Evolutionary conservation across 2,113 vertebrate genomes (phyloP).

Genomic region (Gymnarchus niloticus): DNA sequence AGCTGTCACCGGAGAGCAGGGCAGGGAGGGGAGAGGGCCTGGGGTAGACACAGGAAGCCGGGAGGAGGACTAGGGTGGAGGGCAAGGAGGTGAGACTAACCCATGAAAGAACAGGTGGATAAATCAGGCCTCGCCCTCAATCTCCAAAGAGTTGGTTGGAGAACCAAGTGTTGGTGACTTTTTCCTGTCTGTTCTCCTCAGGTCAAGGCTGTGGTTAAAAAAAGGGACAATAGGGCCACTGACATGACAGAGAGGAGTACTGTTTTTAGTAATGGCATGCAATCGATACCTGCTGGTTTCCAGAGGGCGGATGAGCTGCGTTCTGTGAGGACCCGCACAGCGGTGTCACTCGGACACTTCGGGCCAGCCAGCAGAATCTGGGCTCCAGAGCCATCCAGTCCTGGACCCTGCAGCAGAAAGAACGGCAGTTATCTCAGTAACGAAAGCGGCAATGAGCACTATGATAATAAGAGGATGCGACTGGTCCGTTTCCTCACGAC

Average conservation of each 20-base stretch:
- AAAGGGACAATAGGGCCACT: neutral
- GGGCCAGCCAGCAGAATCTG: neutral
- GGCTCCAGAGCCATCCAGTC: neutral
- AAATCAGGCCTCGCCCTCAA: conserved; percentile 9
- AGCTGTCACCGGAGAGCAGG: conserved; percentile 7
- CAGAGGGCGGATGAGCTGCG: neutral
- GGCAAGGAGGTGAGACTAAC: neutral
- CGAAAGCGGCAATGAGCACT: neutral
- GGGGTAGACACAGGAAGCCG: neutral
- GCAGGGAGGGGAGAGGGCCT: neutral
- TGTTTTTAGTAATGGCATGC: neutral
- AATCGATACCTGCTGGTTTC: conserved; percentile 1
- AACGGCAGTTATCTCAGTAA: neutral
- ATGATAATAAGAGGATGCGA: conserved; percentile 17
- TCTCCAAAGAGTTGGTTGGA: neutral
- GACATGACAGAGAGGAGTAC: neutral
- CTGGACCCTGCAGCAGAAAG: neutral
- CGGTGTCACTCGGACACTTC: too few relatives aligned
- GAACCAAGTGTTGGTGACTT: neutral
- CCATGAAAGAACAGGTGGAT: conserved; percentile 10
- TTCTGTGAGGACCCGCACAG: neutral
- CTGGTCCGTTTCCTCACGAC: conserved; percentile 30
- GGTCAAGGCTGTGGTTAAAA: neutral
- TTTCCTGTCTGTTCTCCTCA: neutral
- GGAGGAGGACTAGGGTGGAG: neutral